Percentiles rank a stretch among this genome's conserved stretches.
phyloP scores from a whole-genome alignment of 2,888 invertebrate genomes.

The Lobophora halterata region DNA sequence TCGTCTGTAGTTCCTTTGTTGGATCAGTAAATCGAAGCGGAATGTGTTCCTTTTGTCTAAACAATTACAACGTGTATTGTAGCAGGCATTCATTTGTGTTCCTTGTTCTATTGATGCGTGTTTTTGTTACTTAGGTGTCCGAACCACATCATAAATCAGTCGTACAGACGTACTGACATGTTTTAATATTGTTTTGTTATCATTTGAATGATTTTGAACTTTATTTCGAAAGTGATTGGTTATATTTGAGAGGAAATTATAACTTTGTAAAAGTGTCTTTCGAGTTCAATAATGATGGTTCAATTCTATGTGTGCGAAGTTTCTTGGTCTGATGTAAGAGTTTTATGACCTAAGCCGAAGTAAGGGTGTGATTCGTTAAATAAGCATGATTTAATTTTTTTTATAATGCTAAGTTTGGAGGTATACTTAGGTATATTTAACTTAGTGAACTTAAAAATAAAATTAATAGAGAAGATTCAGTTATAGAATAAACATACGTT shows the following conservation, averaged over 20 bases:
- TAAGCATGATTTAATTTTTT: too few species aligned
- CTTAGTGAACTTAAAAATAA: too few species aligned
- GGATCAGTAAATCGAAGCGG: constrained; percentile 34
- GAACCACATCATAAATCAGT: constrained; percentile 77
- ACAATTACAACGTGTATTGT: constrained; percentile 77
- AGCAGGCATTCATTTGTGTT: constrained; percentile 73
- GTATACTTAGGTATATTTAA: too few species aligned
- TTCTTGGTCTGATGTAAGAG: constrained; percentile 41
- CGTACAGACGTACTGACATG: constrained; percentile 45
- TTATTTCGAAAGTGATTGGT: constrained; percentile 26
- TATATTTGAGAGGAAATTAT: constrained; percentile 4
- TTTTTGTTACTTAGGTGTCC: constrained; percentile 73
- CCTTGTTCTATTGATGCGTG: constrained; percentile 71
- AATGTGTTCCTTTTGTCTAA: constrained; percentile 65
- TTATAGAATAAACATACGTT: too few species aligned
- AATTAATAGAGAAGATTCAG: too few species aligned
- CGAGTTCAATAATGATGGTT: constrained; percentile 57
- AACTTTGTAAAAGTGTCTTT: constrained; percentile 34
- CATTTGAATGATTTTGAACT: constrained; percentile 35
- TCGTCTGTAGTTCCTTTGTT: constrained; percentile 23
- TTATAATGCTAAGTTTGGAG: too few species aligned
- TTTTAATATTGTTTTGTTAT: constrained; percentile 34
- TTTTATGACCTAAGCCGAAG: too few species aligned
- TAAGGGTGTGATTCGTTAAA: too few species aligned
- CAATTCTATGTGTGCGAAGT: constrained; percentile 56